Evolutionary conservation across 2,797 vertebrate genomes (phyloP), one percentile per base, ranked within the genome.

Genomic region (Centroberyx gerrardi): DNA sequence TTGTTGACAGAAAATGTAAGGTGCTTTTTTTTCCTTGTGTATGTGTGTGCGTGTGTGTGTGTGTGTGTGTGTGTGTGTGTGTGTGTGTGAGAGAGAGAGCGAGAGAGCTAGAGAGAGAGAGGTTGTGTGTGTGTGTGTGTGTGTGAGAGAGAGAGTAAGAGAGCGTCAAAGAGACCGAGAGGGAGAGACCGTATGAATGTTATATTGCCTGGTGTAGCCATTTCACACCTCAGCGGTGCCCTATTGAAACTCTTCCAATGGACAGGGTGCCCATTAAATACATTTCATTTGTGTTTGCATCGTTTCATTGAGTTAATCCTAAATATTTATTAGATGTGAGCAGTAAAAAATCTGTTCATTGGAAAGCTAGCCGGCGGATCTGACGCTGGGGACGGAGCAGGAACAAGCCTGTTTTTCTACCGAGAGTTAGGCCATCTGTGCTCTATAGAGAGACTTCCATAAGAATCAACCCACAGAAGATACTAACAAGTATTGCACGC

Each of bases 281-380:
- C 86, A 87, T 91, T 90, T 92, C 85, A 94, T 94, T 91, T 93
- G 89, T 93, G 90, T 94, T 95, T 94, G 90, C 90, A 90, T 90
- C 90, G 81, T 92, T 94, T 93, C 91, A 90, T 89, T 90, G 87
- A 90, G 86, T 91, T 93, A 88, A 93, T 92, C 84, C 90, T 87
- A 93, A 93, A 94, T 93, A 94, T 94, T 92, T 94, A 93, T 93
- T 90, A 93, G 92, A 91, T 90, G 76, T 65, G 87, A 81, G 85
- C 90, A 79, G 85, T 92, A 91, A 94, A 93, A 93, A 91, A 90
- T 80, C 83, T 92, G 87, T 88, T 92, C 81, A 78, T 65, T 75
- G 84, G 70, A 93, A 90, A 84, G 74, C 76, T 76, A 74, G 83
- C 86, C 73, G 77, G 80, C 62, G 55, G 68, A 80, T 90, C 73